These are phyloP conservation scores for Antheraea pernyi DNA, from an alignment of 1,140 invertebrate genomes.

Conservation along the genomic window DNA sequence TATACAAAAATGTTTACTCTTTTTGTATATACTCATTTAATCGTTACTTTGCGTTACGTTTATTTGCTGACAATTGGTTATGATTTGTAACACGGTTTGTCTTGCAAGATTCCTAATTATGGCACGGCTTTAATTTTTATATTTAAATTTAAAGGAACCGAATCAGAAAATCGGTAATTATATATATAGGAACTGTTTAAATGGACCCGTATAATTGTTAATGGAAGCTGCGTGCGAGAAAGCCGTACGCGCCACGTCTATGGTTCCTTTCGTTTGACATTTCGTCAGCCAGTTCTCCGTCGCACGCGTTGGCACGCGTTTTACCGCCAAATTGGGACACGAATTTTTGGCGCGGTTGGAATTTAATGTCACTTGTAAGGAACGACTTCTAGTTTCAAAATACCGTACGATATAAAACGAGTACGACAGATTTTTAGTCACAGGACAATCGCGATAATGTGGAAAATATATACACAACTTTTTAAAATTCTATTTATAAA, in stretches of 20 bases:
- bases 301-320: conserved; percentile 24
- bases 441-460: too few relatives aligned
- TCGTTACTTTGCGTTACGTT: too few relatives aligned
- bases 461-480: too few relatives aligned
- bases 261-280: conserved; percentile 42
- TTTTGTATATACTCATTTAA: too few relatives aligned
- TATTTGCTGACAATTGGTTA: too few relatives aligned
- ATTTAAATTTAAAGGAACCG: conserved; percentile 4
- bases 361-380: conserved; percentile 20
- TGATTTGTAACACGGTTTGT: too few relatives aligned
- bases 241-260: conserved; percentile 22
- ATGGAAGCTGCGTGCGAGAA: conserved; percentile 48
- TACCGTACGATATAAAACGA: not conserved
- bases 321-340: conserved; percentile 20
- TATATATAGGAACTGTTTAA: not conserved
- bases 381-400: not conserved
- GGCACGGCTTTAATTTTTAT: too few relatives aligned
- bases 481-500: too few relatives aligned
- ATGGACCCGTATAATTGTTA: conserved; percentile 26
- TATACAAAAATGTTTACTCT: too few relatives aligned
- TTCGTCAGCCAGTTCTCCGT: conserved; percentile 27
- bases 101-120: too few relatives aligned
- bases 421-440: too few relatives aligned
- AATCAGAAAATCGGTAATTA: conserved; percentile 8
- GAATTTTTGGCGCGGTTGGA: conserved; percentile 19